These are phyloP conservation scores for Rhinichthys klamathensis DNA, from an alignment of 2,113 vertebrate species.

Conservation along the genomic window DNA sequence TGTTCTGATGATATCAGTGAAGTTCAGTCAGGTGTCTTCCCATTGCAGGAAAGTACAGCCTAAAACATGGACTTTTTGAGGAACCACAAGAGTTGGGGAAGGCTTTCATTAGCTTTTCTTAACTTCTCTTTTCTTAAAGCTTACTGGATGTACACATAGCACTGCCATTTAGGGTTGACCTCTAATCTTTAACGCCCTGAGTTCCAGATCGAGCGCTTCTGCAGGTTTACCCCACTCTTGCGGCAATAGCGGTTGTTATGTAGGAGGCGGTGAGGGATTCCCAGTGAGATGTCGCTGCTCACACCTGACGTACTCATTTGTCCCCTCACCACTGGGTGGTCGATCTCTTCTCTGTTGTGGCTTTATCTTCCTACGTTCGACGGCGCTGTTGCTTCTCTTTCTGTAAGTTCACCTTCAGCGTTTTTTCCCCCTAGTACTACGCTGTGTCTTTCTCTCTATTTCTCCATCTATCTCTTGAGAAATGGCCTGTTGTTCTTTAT, in stretches of 20 bases:
- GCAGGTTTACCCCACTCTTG: slow-evolving; percentile 20
- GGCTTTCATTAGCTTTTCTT: background rate
- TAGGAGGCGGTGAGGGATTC: slow-evolving; percentile 55
- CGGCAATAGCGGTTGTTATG: background rate
- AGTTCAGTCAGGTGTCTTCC: slow-evolving; percentile 20
- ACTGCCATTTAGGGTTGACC: slow-evolving; percentile 48
- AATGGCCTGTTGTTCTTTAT: slow-evolving; percentile 1
- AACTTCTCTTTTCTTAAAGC: background rate
- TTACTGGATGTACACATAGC: background rate
- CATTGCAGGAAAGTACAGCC: slow-evolving; percentile 29
- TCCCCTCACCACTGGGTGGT: slow-evolving; percentile 34
- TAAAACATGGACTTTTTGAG: slow-evolving; percentile 1
- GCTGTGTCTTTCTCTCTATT: background rate
- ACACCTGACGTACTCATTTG: background rate
- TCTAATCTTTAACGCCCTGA: slow-evolving; percentile 44
- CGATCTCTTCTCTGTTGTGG: slow-evolving; percentile 32
- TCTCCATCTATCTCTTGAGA: slow-evolving; percentile 17
- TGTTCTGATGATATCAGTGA: background rate
- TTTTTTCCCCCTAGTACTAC: background rate
- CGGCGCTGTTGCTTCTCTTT: slow-evolving; percentile 26
- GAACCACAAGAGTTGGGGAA: slow-evolving; percentile 12
- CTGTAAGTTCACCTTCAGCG: background rate
- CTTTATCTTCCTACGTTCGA: slow-evolving; percentile 21
- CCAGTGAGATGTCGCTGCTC: slow-evolving; percentile 13
- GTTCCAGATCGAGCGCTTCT: background rate